These are phyloP conservation scores for Bolborhynchus lineola DNA, from an alignment of 2,113 vertebrate species.

Conservation along the genomic window DNA sequence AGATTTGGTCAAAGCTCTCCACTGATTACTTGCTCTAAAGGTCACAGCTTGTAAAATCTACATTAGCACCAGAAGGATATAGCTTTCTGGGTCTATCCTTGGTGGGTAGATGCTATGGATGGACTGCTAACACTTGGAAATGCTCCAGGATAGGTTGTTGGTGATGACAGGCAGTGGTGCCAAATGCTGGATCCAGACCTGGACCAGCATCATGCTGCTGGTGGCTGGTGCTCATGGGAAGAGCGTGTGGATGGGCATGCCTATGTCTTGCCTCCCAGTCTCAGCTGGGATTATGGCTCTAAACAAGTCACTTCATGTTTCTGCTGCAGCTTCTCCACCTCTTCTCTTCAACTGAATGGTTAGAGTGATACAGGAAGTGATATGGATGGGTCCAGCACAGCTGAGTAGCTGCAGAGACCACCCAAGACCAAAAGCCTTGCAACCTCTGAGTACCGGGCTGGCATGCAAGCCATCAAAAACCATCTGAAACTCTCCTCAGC, in stretches of 20 bases:
- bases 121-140: background rate
- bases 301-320: background rate
- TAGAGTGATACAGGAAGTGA: background rate
- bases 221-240: background rate
- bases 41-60: background rate
- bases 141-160: background rate
- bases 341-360: background rate
- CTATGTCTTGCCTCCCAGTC: background rate
- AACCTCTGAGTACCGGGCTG: background rate
- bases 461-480: background rate
- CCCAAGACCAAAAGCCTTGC: accelerated
- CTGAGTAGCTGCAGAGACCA: background rate
- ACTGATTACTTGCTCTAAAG: background rate
- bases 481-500: background rate
- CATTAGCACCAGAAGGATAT: background rate
- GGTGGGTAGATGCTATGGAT: background rate
- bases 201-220: accelerated
- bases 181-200: background rate
- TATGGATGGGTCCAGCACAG: background rate
- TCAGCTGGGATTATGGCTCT: background rate
- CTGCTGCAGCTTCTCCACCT: background rate
- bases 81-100: background rate
- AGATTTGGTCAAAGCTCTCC: background rate
- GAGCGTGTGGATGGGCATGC: accelerated
- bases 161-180: background rate